Evolutionary conservation across 2,113 vertebrate genomes (phyloP).

Genomic region (Misgurnus mizolepis): DNA sequence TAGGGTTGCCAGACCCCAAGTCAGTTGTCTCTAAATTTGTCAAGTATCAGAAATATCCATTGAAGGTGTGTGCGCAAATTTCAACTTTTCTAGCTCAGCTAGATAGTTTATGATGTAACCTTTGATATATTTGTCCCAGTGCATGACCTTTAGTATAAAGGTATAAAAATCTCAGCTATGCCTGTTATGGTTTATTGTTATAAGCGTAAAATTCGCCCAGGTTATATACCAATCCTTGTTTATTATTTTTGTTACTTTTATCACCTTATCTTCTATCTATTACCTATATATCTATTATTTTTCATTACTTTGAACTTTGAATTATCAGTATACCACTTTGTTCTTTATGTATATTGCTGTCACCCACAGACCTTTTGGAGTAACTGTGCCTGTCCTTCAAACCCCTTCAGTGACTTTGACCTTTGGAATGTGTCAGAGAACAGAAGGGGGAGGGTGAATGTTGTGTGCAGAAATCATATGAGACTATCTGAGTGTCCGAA

Average conservation of each 20-base stretch:
- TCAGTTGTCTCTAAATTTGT: not conserved
- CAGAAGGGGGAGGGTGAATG: slow-evolving; percentile 66
- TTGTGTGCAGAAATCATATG: slow-evolving; percentile 59
- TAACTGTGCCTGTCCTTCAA: slow-evolving; percentile 76
- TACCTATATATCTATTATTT: not conserved
- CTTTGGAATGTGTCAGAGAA: slow-evolving; percentile 78
- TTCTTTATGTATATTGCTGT: slow-evolving; percentile 56
- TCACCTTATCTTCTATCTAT: not conserved
- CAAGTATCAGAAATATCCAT: not conserved
- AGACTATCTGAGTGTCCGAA: slow-evolving; percentile 21
- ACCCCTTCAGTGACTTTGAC: slow-evolving; percentile 78
- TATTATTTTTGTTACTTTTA: not conserved
- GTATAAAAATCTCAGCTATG: not conserved
- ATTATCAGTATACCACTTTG: slow-evolving; percentile 56
- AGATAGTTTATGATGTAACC: too few species aligned
- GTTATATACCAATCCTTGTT: too few species aligned
- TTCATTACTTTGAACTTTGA: slow-evolving; percentile 31
- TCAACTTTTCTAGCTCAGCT: too few species aligned
- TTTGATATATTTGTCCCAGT: not conserved
- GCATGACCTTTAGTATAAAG: not conserved
- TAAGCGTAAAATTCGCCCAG: too few species aligned
- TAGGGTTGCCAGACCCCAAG: not conserved
- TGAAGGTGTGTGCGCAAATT: too few species aligned
- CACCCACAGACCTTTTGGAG: slow-evolving; percentile 64
- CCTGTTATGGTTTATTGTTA: not conserved